phyloP scores from a whole-genome alignment of 2,797 vertebrate species.

The Gastrophryne carolinensis region DNA sequence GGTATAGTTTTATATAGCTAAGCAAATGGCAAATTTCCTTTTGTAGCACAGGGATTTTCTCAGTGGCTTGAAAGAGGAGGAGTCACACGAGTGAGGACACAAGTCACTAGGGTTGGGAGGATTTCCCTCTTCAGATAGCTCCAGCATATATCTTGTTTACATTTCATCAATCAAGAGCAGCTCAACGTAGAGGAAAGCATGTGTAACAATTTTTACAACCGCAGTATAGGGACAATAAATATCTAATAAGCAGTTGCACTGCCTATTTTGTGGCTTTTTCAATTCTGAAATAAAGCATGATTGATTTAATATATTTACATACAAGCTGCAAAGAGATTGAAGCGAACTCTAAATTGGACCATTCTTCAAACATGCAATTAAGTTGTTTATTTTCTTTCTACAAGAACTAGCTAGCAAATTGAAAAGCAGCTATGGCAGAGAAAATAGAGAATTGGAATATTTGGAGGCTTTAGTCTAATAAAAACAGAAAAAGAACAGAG shows the following conservation, averaged over 20 bases:
- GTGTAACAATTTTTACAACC: neutral
- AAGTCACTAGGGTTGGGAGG: too few relatives aligned
- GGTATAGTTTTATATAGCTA: too few relatives aligned
- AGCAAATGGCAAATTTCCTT: too few relatives aligned
- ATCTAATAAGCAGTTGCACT: neutral
- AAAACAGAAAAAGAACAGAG: too few relatives aligned
- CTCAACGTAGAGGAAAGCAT: too few relatives aligned
- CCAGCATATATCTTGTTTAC: too few relatives aligned
- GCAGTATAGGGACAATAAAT: neutral
- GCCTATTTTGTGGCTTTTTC: neutral
- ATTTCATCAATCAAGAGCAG: too few relatives aligned
- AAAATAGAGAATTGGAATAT: slow-evolving; percentile 31
- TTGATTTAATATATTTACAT: slow-evolving; percentile 9
- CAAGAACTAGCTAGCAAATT: slow-evolving; percentile 42
- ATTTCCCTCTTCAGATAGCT: too few relatives aligned
- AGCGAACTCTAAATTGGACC: slow-evolving; percentile 50
- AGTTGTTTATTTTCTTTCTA: slow-evolving; percentile 58
- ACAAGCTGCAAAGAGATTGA: slow-evolving; percentile 6
- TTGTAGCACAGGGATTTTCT: too few relatives aligned
- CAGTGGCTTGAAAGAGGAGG: too few relatives aligned
- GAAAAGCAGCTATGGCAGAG: neutral
- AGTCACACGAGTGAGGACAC: too few relatives aligned
- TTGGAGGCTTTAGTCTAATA: neutral
- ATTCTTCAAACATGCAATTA: slow-evolving; percentile 57
- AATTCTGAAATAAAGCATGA: neutral